Percentiles rank a stretch among this genome's conserved stretches.
phyloP scores from a whole-genome alignment of 1,140 invertebrate species.

The Octopus bimaculoides region DNA sequence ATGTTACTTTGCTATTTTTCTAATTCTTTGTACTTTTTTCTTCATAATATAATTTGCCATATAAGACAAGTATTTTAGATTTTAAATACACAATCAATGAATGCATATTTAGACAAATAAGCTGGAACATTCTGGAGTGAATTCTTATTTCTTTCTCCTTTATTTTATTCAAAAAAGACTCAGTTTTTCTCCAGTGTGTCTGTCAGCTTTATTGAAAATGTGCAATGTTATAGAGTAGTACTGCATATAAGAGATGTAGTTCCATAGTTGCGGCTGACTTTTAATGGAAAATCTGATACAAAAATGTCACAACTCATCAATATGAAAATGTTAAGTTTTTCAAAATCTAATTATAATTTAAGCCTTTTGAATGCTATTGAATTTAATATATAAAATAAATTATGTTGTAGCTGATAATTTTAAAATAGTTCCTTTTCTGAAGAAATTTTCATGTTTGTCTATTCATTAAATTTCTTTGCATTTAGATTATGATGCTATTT shows the following conservation, averaged over 20 bases:
- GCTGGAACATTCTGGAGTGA: not conserved
- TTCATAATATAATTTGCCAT: not conserved
- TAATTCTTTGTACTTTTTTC: not conserved
- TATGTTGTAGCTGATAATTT: not conserved
- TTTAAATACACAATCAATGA: not conserved
- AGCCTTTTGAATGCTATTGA: not conserved
- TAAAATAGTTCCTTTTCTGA: not conserved
- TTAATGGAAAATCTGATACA: not conserved
- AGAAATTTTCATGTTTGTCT: too few species aligned
- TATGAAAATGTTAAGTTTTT: slow-evolving; percentile 4
- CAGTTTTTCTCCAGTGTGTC: not conserved
- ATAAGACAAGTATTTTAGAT: not conserved
- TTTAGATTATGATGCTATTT: too few species aligned
- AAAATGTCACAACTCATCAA: not conserved
- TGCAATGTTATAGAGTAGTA: not conserved
- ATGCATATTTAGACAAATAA: slow-evolving; percentile 7
- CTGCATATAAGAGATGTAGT: not conserved
- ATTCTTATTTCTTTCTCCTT: not conserved
- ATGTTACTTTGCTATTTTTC: not conserved
- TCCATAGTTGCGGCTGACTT: not conserved
- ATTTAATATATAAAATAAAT: not conserved
- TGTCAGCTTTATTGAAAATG: not conserved
- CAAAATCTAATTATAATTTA: not conserved
- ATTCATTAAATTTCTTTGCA: too few species aligned
- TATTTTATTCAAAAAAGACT: not conserved